Base-by-base conservation (phyloP, 1,140 invertebrate species). In the Aphis gossypii region DNA sequence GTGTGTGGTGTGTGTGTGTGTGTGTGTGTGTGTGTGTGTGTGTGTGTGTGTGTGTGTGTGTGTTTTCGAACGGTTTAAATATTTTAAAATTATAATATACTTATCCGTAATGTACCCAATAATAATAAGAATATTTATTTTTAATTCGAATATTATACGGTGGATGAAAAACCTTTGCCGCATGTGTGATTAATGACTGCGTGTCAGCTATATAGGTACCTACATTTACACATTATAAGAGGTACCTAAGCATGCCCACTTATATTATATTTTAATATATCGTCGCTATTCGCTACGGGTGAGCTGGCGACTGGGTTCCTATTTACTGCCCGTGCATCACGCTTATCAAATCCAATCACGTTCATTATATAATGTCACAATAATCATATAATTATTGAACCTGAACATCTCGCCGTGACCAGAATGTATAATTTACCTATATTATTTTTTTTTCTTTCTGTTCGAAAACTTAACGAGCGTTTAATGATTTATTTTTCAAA, bases 301-400 rank as follows among this genome's bases (percentile, higher is more conserved):
- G 60, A 18, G 60, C 60, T n/a, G 30, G 18, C 60, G n/a, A n/a
- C 30, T n/a, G 11, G 60, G 60, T 76, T 76, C 60, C n/a, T n/a
- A 8, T 48, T 76, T 76, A 51, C n/a, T 18, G 60, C 14, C 1
- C 46, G 11, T n/a, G 30, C 14, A n/a, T 25, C 48, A 14, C 48
- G 48, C 2, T 51, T 18, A 51, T 20, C 60, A 68, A 76, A 76
- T 76, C 60, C 18, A 76, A 76, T 76, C 60, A 76, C 60, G 60
- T 76, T 76, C 60, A 35, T 76, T 76, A n/a, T 76, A 76, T 76
- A 76, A 76, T 76, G 60, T 76, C 60, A 76, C 60, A 76, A 76
- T 76, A 76, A 76, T 76, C 60, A n/a, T 35, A 76, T 76, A n/a
- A 76, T 76, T 76, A 76, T 76, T 76, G 60, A n/a, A 76, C 60